Evolutionary conservation across 2,113 vertebrate genomes (phyloP), one percentile per base, ranked within the genome.

Genomic region (Sialia sialis): DNA sequence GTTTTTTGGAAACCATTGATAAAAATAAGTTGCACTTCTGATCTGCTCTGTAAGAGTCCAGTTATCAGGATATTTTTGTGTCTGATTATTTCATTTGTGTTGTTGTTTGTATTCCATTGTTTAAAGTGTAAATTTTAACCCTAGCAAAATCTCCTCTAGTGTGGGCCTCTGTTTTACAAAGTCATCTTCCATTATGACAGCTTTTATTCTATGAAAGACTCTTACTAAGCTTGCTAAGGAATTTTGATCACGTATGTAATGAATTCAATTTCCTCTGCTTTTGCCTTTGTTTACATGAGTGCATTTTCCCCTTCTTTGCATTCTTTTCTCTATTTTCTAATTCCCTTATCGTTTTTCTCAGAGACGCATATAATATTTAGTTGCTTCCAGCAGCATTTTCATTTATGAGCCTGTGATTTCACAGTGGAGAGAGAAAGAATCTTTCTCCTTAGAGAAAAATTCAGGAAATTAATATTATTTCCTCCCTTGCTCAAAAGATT

Each of bases 71-170:
- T 69, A 46, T 73, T 84, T 87, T 73, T 87, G 46, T 92, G 93
- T 95, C 74, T 74, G 29, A 32, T 48, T 34, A 46, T 85, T 91
- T 95, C 39, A 79, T 95, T 85, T 73, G 78, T 94, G 70, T 22
- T 93, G 64, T 93, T 84, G 48, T 91, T 79, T 92, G 76, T 93
- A 77, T 70, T 74, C 39, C 79, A 69, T 90, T 67, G n/a, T 90
- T 84, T 68, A 22, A 87, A 75, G 26, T 95, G 36, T 82, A 11
- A 84, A 72, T 14, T 87, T 90, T 59, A 79, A 26, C 51, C 19
- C 13, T 83, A 60, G 64, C 22, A 85, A 95, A 88, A 93, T 49
- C 27, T 78, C n/a, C 63, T 69, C 2, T 70, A 64, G 29, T 0
- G 0, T 56, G 29, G 22, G 23, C 20, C 32, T 67, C 18, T 78